Evolutionary conservation across 1,140 invertebrate genomes (phyloP), one percentile per base, ranked within the genome.

Genomic region (Scaptomyza montana): DNA sequence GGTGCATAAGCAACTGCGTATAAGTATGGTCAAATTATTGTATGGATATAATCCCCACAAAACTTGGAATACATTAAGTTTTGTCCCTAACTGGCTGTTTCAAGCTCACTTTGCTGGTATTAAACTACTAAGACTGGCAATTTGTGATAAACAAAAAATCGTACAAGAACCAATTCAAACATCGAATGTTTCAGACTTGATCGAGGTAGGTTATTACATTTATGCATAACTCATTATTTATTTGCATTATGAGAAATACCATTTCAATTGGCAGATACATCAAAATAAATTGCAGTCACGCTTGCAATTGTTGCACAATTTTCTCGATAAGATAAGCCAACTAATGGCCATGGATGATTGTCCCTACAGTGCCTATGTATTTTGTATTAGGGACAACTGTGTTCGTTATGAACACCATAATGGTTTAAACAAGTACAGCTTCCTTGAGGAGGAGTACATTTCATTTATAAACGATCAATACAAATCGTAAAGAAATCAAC

Each of bases 361-460:
- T 47, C 60, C 68, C 3, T 43, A 64, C 39, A 53, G 25, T 2
- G 5, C 39, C 9, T 51, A 50, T 7, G 16, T 25, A 2, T 59
- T 71, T 36, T 5, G 9, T n/a, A 6, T 65, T 2, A 13, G 13
- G 0, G 21, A 19, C 1, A 10, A 51, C 10, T 12, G 19, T 10
- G 25, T 71, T 39, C 10, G 3, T 1, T 71, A 59, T 28, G 13
- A 66, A 6, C 62, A 50, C 2, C 13, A 19, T 12, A 30, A 12
- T 28, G 21, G 46, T 7, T 8, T 7, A 2, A 46, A 72, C n/a
- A 4, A 66, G 6, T n/a, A 72, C 2, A 60, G 39, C 19, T 66
- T 16, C n/a, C 69, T 72, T 5, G 49, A 51, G 6, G n/a, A 59
- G 9, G 55, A 59, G 4, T 72, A 59, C 9, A 66, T 72, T n/a